Evolutionary conservation across 2,113 vertebrate genomes (phyloP).

Genomic region (Solea senegalensis): DNA sequence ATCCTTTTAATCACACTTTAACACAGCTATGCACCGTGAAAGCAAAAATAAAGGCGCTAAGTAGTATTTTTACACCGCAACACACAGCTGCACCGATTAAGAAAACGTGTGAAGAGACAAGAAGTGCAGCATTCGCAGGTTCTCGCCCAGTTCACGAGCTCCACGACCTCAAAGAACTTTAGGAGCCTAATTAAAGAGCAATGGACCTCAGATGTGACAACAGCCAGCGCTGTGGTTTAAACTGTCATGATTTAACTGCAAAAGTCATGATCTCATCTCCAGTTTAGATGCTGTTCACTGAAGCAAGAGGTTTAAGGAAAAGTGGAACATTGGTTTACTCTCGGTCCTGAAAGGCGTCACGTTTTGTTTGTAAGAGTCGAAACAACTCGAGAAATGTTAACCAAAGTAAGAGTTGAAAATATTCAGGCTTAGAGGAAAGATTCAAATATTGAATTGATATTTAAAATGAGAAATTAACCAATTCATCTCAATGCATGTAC

Average conservation of each 20-base stretch:
- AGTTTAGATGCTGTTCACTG: not conserved
- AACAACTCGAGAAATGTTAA: too few species aligned
- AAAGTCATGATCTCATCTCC: constrained; percentile 3
- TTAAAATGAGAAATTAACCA: too few species aligned
- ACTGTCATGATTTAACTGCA: constrained; percentile 1
- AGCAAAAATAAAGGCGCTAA: constrained; percentile 35
- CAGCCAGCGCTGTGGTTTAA: not conserved
- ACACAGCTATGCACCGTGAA: constrained; percentile 13
- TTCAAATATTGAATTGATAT: too few species aligned
- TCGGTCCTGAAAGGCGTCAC: too few species aligned
- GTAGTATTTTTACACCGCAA: constrained; percentile 29
- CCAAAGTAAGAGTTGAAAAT: too few species aligned
- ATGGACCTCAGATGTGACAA: constrained; percentile 26
- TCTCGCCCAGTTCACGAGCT: not conserved
- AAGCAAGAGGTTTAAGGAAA: not conserved
- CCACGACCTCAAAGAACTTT: not conserved
- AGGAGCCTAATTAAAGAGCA: constrained; percentile 15
- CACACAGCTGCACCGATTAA: constrained; percentile 38
- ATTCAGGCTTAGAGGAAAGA: too few species aligned
- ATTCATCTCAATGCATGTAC: not conserved
- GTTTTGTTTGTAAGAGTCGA: too few species aligned
- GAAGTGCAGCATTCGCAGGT: constrained; percentile 22
- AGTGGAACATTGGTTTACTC: not conserved
- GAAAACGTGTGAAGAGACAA: not conserved
- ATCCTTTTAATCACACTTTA: constrained; percentile 21